phyloP scores from a whole-genome alignment of 2,113 vertebrate genomes.

The Mesitornis unicolor region DNA sequence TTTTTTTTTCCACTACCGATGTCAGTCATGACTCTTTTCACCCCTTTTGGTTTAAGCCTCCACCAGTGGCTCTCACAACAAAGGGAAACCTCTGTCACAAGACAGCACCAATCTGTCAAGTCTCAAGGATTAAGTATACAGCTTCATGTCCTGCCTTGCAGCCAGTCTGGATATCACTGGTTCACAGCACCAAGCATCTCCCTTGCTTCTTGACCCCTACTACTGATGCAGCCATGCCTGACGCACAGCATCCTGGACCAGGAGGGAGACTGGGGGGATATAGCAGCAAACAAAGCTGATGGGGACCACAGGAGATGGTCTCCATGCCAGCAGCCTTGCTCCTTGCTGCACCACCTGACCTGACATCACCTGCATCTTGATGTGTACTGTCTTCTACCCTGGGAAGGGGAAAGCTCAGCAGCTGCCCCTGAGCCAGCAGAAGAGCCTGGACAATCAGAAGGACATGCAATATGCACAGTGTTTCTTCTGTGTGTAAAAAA shows the following conservation, averaged over 20 bases:
- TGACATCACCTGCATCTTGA: background rate
- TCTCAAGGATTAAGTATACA: background rate
- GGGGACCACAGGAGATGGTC: background rate
- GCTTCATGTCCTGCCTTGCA: background rate
- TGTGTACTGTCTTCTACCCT: background rate
- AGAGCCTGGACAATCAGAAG: background rate
- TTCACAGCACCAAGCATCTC: background rate
- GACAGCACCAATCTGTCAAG: background rate
- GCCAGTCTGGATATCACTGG: background rate
- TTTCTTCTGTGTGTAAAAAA: background rate
- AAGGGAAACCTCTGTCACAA: background rate
- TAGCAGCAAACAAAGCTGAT: background rate
- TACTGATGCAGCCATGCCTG: background rate
- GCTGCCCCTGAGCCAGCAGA: background rate
- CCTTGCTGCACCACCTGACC: background rate
- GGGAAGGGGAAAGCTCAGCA: background rate
- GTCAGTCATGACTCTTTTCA: background rate
- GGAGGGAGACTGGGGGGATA: background rate
- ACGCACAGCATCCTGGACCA: background rate
- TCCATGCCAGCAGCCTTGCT: background rate
- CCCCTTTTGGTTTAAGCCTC: background rate
- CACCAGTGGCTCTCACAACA: background rate
- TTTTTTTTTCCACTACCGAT: fast-evolving
- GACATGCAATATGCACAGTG: background rate
- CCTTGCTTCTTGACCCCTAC: background rate